These are phyloP conservation scores for Horisme vitalbata DNA, from an alignment of 2,888 invertebrate genomes.

Conservation along the genomic window DNA sequence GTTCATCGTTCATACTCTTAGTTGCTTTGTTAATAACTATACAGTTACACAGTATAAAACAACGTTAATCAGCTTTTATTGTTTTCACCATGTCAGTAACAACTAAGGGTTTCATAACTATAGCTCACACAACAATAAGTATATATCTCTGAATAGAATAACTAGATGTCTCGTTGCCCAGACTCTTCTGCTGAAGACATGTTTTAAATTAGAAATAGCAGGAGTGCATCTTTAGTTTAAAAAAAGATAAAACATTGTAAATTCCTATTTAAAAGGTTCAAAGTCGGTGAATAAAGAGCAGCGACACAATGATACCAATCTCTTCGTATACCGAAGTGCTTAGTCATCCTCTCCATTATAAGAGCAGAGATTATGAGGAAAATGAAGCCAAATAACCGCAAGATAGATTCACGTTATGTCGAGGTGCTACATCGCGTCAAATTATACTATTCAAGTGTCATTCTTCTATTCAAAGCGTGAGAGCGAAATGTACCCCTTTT, in stretches of 20 bases:
- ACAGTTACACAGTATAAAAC: no score
- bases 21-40: no score
- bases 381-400: slow-evolving; percentile 39
- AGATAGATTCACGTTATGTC: not conserved
- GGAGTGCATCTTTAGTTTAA: slow-evolving; percentile 7
- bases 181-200: slow-evolving; percentile 8
- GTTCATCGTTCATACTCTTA: no score
- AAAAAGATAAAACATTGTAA: slow-evolving; percentile 24
- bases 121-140: no score
- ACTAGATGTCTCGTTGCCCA: slow-evolving; percentile 3
- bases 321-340: slow-evolving; percentile 25
- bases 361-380: slow-evolving; percentile 51
- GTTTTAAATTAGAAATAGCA: slow-evolving; percentile 10
- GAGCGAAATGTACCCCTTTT: not conserved
- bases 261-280: slow-evolving; percentile 2
- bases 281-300: not conserved
- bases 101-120: no score
- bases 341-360: slow-evolving; percentile 56
- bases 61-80: no score
- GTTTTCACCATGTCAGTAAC: no score
- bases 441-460: slow-evolving; percentile 6
- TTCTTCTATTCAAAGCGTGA: not conserved
- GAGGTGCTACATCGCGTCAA: slow-evolving; percentile 2
- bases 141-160: not conserved
- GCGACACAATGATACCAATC: slow-evolving; percentile 9